Evolutionary conservation across 2,888 invertebrate genomes (phyloP), one percentile per base, ranked within the genome.

Genomic region (Zeuzera pyrina): DNA sequence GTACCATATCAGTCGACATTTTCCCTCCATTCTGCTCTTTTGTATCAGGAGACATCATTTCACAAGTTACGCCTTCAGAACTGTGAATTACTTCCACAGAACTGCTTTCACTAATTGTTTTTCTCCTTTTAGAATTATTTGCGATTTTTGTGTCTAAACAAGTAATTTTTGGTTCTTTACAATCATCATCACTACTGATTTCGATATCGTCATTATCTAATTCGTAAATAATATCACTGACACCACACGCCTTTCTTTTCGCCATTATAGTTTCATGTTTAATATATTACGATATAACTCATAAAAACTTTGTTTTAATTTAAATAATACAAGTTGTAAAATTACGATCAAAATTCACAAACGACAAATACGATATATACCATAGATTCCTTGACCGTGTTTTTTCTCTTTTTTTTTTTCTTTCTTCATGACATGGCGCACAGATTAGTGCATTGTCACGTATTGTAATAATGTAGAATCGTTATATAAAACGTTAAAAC

Each of bases 181-280:
- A 59, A 57, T 83, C 81, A 39, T 81, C 81, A 14, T 77, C 81
- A 45, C 79, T 79, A 33, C 81, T 83, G 25, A 69, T 45, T 51
- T 65, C 74, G 39, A 78, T 57, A 51, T 84, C 84, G 39, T 81
- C 83, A 47, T 77, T 77, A 43, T 83, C 78, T 44, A 85, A 66
- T 65, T 85, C 84, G 56, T 73, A 84, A 55, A 84, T 83, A 6
- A 83, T 83, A 63, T 83, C 71, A 37, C 73, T 74, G 15, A 83
- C 71, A 25, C 52, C 69, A 16, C 69, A n/a, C 15, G 67, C 57
- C 55, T 74, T 83, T 43, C 84, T 65, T 61, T 79, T 83, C 11
- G 84, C 61, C 84, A 84, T 84, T 40, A 25, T 51, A 11, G 12
- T 25, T 4, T 22, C 11, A 22, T n/a, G 8, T n/a, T n/a, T n/a